Evolutionary conservation across 2,888 invertebrate species (phyloP).

Genomic region (Protula sp.): DNA sequence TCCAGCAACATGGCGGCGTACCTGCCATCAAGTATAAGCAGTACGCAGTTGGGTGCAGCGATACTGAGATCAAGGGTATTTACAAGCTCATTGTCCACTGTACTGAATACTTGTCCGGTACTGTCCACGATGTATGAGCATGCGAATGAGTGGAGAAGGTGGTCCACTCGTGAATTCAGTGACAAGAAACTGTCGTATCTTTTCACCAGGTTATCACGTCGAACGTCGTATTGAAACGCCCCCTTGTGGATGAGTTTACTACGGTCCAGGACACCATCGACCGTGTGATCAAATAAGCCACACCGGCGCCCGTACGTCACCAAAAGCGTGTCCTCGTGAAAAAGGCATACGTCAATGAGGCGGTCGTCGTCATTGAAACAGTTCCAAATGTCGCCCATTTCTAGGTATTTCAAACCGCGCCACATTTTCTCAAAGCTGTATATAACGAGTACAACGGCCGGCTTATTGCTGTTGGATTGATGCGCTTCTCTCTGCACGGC

Average conservation of each 20-base stretch:
- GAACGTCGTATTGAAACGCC: conserved; percentile 31
- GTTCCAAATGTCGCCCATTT: conserved; percentile 22
- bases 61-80: neutral
- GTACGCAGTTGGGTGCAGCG: neutral
- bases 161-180: conserved; percentile 22
- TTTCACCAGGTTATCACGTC: conserved; percentile 24
- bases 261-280: conserved; percentile 26
- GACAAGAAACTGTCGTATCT: conserved; percentile 27
- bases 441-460: neutral
- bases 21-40: conserved; percentile 32
- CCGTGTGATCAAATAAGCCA: conserved; percentile 23
- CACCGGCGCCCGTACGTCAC: conserved; percentile 30
- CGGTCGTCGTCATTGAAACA: conserved; percentile 25
- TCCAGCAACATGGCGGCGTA: conserved; percentile 32
- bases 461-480: neutral
- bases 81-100: neutral
- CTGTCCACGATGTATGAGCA: conserved; percentile 28
- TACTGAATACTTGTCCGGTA: conserved; percentile 25
- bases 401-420: conserved; percentile 8
- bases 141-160: conserved; percentile 25
- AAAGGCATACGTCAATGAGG: conserved; percentile 26
- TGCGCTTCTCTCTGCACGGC: neutral
- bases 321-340: conserved; percentile 25
- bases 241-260: conserved; percentile 29
- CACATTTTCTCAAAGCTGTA: conserved; percentile 13